Evolutionary conservation across 1,140 invertebrate genomes (phyloP).

Genomic region (Leptinotarsa undecemlineata): DNA sequence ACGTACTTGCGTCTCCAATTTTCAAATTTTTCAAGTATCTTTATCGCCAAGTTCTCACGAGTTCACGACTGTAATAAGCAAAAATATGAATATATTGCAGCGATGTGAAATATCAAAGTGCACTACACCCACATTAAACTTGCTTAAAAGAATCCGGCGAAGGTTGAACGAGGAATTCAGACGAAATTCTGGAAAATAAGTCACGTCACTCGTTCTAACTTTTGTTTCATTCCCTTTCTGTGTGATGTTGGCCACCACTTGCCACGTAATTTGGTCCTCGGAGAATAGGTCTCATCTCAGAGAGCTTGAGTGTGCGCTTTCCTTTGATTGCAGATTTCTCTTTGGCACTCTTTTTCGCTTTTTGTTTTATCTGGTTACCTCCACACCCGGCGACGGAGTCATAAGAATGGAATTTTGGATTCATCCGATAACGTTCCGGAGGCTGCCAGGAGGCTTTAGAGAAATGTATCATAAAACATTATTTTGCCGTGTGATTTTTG

Average conservation of each 20-base stretch:
- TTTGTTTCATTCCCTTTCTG: constrained; percentile 15
- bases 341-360: constrained; percentile 4
- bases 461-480: neutral
- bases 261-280: constrained; percentile 23
- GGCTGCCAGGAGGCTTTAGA: neutral
- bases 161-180: constrained; percentile 3
- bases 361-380: constrained; percentile 19
- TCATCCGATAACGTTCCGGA: neutral
- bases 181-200: constrained; percentile 14
- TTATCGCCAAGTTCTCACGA: no score
- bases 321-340: constrained; percentile 23
- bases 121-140: constrained; percentile 8
- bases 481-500: no score
- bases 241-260: constrained; percentile 22
- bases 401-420: constrained; percentile 18
- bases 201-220: constrained; percentile 15
- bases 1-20: no score
- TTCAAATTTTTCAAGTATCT: no score
- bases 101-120: constrained; percentile 3
- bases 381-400: constrained; percentile 9
- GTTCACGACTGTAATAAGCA: no score
- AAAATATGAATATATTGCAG: neutral
- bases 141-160: constrained; percentile 9
- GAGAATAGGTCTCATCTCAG: neutral
- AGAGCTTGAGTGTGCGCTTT: constrained; percentile 4